Evolutionary conservation across 2,888 invertebrate species (phyloP), one percentile per base, ranked within the genome.

Genomic region (Callinectes sapidus): DNA sequence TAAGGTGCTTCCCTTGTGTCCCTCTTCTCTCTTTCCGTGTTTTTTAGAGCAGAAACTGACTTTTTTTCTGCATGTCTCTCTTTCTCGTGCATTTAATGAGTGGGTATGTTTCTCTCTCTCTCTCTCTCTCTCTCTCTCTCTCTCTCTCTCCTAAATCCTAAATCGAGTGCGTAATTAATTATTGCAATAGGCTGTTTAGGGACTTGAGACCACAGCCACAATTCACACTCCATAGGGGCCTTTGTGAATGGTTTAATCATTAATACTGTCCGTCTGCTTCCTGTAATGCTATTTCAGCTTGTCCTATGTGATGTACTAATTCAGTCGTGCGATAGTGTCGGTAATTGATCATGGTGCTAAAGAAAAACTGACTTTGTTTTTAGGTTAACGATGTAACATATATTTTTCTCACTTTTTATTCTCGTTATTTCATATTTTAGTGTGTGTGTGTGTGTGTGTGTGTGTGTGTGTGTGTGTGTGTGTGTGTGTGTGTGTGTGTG

Each of bases 181-280:
- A 81, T 13, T 3, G 81, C 35, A 35, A 35, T n/a, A 28, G 1
- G 35, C 13, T 18, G 81, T 81, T 16, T 13, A 35, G 81, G 81
- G 81, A 81, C 81, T 81, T 81, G 35, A 35, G 35, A 81, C 35
- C 81, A 35, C 35, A 18, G 81, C 35, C 35, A 3, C 81, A 81
- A 35, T 81, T 81, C 81, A 81, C 81, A 81, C 35, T 35, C 32
- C 81, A 71, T 71, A 71, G n/a, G n/a, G 28, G n/a, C 71, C n/a
- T 71, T 28, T 13, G 28, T 71, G n/a, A 71, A 71, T 71, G n/a
- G 28, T 8, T 10, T 71, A 71, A 71, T 71, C 13, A 28, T 71
- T 71, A 71, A 71, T 71, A 28, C 28, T 39, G 39, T 39, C 39
- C 39, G 28, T 28, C 8, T 6, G n/a, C 28, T n/a, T 71, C 28